Evolutionary conservation across 2,113 vertebrate genomes (phyloP).

Genomic region (Corythoichthys intestinalis): DNA sequence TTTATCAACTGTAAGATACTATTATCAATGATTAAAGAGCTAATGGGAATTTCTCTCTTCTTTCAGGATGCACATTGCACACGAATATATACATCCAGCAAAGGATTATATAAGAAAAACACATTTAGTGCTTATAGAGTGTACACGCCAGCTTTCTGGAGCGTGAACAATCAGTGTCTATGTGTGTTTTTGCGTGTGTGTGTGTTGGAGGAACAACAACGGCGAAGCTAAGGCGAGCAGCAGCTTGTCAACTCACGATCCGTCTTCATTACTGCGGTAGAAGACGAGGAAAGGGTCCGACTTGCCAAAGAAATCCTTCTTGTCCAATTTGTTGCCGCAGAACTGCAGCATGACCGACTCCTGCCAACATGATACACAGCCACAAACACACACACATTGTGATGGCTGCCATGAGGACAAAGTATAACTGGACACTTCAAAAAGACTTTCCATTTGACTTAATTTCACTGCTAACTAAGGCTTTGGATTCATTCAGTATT

Average conservation of each 20-base stretch:
- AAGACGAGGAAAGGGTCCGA: conserved; percentile 90
- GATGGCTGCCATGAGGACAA: neutral
- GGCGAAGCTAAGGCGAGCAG: neutral
- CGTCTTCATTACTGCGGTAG: conserved; percentile 86
- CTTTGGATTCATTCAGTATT: neutral
- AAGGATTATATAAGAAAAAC: conserved; percentile 38
- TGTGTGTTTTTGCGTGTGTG: conserved; percentile 11
- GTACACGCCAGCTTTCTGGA: conserved; percentile 38
- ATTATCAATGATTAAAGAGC: neutral
- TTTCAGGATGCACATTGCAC: neutral
- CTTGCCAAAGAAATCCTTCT: conserved; percentile 92
- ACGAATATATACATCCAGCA: conserved; percentile 12
- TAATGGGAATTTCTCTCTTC: neutral
- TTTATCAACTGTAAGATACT: neutral
- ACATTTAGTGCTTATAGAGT: conserved; percentile 25
- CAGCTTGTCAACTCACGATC: conserved; percentile 75
- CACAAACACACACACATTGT: neutral
- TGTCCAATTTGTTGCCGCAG: conserved; percentile 88
- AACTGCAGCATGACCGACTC: conserved; percentile 89
- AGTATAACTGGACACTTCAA: neutral
- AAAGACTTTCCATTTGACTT: conserved; percentile 1
- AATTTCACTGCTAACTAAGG: neutral
- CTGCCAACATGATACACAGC: conserved; percentile 50
- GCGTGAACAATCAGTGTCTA: conserved; percentile 27
- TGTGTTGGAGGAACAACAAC: neutral